A percentile compares a stretch with the other conserved stretches of the same genome.
phyloP scores from a whole-genome alignment of 2,888 invertebrate genomes.

The Bedellia somnulentella region DNA sequence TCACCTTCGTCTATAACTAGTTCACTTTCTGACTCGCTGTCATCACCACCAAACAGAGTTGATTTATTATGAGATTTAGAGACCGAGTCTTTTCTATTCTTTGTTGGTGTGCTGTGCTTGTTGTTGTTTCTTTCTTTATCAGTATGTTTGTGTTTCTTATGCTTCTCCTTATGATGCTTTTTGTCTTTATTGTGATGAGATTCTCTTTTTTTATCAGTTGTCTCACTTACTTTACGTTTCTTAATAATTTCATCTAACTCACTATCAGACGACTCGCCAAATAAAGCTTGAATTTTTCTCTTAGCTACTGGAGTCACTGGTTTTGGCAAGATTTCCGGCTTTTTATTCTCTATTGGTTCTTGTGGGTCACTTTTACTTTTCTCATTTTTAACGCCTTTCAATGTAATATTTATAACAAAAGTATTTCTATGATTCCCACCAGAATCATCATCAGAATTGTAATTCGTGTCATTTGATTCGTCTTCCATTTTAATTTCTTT shows the following conservation, averaged over 20 bases:
- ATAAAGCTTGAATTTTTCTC: slow-evolving; percentile 49
- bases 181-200: slow-evolving; percentile 8
- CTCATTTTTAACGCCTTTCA: slow-evolving; percentile 33
- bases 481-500: too few species aligned
- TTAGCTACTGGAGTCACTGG: slow-evolving; percentile 25
- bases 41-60: neutral
- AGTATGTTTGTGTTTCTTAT: slow-evolving; percentile 8
- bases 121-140: slow-evolving; percentile 7
- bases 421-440: slow-evolving; percentile 16
- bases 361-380: slow-evolving; percentile 4
- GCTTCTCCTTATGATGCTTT: slow-evolving; percentile 13
- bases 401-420: slow-evolving; percentile 43
- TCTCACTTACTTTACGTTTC: slow-evolving; percentile 11
- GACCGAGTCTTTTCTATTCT: slow-evolving; percentile 4
- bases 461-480: slow-evolving; percentile 10
- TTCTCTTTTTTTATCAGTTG: slow-evolving; percentile 9
- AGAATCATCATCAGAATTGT: neutral
- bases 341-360: neutral
- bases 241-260: slow-evolving; percentile 24
- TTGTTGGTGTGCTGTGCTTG: slow-evolving; percentile 10
- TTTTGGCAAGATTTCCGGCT: slow-evolving; percentile 1
- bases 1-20: slow-evolving; percentile 23
- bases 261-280: slow-evolving; percentile 53
- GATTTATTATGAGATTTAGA: slow-evolving; percentile 4
- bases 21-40: slow-evolving; percentile 20